Evolutionary conservation across 2,888 invertebrate genomes (phyloP), one percentile per base, ranked within the genome.

Genomic region (Leptopterna dolabrata): DNA sequence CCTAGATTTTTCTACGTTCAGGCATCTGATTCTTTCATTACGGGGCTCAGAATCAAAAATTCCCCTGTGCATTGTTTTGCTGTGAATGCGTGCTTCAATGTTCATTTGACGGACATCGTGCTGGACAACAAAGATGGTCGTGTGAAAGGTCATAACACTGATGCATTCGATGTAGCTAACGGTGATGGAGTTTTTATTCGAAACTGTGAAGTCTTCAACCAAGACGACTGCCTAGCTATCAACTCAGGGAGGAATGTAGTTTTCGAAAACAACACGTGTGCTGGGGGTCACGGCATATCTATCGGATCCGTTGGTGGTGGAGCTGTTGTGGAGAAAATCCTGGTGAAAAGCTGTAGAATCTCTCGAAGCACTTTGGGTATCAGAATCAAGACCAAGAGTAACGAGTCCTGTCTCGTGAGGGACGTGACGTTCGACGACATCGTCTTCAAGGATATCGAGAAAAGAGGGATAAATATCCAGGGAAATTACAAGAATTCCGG

Each of bases 401-500:
- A 24, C 7, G 70, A 16, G 19, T 0, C 6, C 1, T 30, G 83
- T 1, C 2, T n/a, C 0, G 41, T 83, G 9, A 70, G 19, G 14
- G 47, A 70, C 11, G 43, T 83, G 30, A n/a, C 29, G 13, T 83
- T 27, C 43, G 83, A 83, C 6, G 71, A 83, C 70, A 29, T 83
- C 1, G 41, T 14, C 7, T 36, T 83, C 19, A 83, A 83, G 16
- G 36, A 83, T 27, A 83, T 83, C 14, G n/a, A 0, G 19, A 36
- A 83, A 41, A 19, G 16, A 3, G 83, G 83, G 7, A 70, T 83
- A 6, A 27, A 70, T 70, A 70, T 83, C 16, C 30, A 41, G 11
- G 83, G 83, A 43, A 83, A 83, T 41, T 83, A 83, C 63, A 13
- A 36, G 70, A 83, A 83, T 43, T 36, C 63, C 36, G 70, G 83